Evolutionary conservation across 2,797 vertebrate species (phyloP).

Genomic region (Melanogrammus aeglefinus): DNA sequence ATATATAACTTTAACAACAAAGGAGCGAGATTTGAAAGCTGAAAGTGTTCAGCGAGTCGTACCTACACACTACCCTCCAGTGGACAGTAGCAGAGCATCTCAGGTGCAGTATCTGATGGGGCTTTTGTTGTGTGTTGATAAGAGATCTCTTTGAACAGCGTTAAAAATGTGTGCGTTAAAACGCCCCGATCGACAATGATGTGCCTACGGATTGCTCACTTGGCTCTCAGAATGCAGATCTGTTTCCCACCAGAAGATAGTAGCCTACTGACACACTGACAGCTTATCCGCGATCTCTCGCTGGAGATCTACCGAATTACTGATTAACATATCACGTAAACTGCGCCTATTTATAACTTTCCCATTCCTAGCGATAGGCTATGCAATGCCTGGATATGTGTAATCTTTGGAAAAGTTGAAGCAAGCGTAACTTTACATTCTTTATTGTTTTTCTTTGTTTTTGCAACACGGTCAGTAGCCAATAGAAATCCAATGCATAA

Average conservation of each 20-base stretch:
- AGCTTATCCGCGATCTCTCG: not conserved
- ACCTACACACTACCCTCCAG: not conserved
- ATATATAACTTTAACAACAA: not conserved
- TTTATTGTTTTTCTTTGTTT: not conserved
- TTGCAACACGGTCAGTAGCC: not conserved
- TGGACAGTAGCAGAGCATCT: slow-evolving; percentile 22
- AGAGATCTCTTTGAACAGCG: slow-evolving; percentile 35
- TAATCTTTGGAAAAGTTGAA: not conserved
- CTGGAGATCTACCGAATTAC: not conserved
- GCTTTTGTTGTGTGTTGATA: slow-evolving; percentile 34
- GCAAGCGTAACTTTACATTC: not conserved
- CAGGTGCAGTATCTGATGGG: slow-evolving; percentile 32
- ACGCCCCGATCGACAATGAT: slow-evolving; percentile 22
- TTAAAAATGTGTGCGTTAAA: slow-evolving; percentile 29
- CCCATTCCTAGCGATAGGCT: not conserved
- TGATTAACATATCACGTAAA: not conserved
- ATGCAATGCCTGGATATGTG: not conserved
- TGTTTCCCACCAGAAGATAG: not conserved
- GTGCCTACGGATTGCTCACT: not conserved
- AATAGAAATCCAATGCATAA: not conserved
- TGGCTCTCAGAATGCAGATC: not conserved
- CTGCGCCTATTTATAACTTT: not conserved
- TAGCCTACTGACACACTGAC: not conserved
- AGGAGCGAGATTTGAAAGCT: not conserved
- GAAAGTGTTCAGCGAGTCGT: not conserved